phyloP scores from a whole-genome alignment of 1,140 invertebrate genomes.

The Neuroterus valhalla region DNA sequence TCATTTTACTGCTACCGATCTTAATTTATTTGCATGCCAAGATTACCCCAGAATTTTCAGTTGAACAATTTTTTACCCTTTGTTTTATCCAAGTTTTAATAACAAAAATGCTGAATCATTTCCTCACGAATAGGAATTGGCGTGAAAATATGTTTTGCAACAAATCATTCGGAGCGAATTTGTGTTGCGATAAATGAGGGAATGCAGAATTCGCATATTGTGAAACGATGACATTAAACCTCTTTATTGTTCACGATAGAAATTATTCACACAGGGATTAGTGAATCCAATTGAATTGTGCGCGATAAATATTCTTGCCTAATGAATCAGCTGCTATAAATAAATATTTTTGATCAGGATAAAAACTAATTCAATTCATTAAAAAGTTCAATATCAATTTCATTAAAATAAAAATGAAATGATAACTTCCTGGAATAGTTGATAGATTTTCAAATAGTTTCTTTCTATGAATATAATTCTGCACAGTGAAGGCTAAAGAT shows the following conservation, averaged over 20 bases:
- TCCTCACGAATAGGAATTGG: not conserved
- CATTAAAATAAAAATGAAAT: too few relatives aligned
- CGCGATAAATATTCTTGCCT: not conserved
- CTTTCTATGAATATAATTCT: conserved; percentile 23
- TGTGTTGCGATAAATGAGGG: not conserved
- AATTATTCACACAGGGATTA: not conserved
- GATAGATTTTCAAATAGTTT: too few relatives aligned
- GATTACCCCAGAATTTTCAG: too few relatives aligned
- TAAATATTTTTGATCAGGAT: not conserved
- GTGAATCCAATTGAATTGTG: not conserved
- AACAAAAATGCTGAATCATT: not conserved
- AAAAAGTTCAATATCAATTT: too few relatives aligned
- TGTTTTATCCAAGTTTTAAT: too few relatives aligned
- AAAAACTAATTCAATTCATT: too few relatives aligned
- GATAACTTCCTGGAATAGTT: too few relatives aligned
- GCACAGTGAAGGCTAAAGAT: conserved; percentile 19
- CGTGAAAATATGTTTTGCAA: not conserved
- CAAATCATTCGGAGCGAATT: not conserved
- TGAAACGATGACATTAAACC: not conserved
- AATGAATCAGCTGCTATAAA: not conserved
- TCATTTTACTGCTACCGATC: too few relatives aligned
- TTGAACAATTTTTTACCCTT: too few relatives aligned
- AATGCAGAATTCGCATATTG: not conserved
- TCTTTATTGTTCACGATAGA: not conserved
- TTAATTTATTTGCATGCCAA: too few relatives aligned